phyloP scores from a whole-genome alignment of 2,888 invertebrate genomes.

The Tiliacea citrago region DNA sequence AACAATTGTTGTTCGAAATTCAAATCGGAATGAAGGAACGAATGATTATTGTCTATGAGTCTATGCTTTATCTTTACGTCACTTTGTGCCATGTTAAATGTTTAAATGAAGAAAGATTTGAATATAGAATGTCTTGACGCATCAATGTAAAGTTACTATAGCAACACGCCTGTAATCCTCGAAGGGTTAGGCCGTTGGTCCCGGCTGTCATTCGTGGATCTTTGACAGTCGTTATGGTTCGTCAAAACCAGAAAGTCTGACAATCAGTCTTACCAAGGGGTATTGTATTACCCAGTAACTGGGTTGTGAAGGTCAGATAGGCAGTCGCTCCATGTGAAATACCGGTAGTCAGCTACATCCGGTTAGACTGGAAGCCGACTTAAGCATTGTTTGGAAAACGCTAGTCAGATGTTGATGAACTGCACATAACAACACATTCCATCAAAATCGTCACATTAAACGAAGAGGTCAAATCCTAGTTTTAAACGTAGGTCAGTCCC shows the following conservation, averaged over 20 bases:
- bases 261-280: too few species aligned
- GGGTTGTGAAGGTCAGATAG: too few species aligned
- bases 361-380: too few species aligned
- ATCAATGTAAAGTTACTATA: background rate
- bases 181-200: too few species aligned
- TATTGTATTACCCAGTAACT: too few species aligned
- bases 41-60: conserved; percentile 18
- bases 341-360: too few species aligned
- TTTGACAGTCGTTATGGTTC: too few species aligned
- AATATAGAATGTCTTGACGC: background rate
- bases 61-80: background rate
- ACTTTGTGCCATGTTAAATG: conserved; percentile 1
- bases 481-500: background rate
- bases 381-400: too few species aligned
- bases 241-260: too few species aligned
- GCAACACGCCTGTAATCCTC: too few species aligned
- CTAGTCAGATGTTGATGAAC: background rate
- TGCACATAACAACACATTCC: background rate
- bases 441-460: background rate
- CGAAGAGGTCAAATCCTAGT: background rate
- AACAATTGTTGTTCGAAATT: conserved; percentile 30
- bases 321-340: too few species aligned
- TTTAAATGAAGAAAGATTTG: background rate
- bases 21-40: conserved; percentile 17
- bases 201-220: too few species aligned